phyloP scores from a whole-genome alignment of 2,113 vertebrate species.

The Dipodomys stephensi region DNA sequence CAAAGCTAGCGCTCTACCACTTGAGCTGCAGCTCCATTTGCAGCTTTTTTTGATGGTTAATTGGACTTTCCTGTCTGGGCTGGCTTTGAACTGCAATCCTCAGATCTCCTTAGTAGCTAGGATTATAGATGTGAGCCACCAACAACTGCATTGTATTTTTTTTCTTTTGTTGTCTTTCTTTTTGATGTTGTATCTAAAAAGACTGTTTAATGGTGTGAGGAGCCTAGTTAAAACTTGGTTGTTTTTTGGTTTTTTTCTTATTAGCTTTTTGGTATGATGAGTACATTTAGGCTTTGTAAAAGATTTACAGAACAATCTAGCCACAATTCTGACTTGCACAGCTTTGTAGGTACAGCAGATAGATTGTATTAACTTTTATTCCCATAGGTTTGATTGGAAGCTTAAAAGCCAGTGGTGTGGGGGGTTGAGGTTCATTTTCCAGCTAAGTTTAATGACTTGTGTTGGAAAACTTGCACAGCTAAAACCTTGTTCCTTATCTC shows the following conservation, averaged over 20 bases:
- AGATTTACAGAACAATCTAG: not conserved
- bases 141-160: not conserved
- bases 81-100: too few species aligned
- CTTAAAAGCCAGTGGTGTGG: not conserved
- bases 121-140: too few species aligned
- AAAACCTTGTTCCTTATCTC: slow-evolving; percentile 4
- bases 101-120: too few species aligned
- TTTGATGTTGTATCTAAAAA: slow-evolving; percentile 23
- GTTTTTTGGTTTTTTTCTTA: too few species aligned
- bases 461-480: not conserved
- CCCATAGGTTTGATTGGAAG: not conserved
- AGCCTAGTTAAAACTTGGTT: too few species aligned
- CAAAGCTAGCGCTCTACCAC: too few species aligned
- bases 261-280: not conserved
- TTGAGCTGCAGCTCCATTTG: too few species aligned
- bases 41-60: too few species aligned
- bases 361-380: not conserved
- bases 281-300: slow-evolving; percentile 29
- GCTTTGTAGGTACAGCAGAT: not conserved
- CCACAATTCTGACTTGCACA: not conserved
- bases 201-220: not conserved
- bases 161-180: not conserved
- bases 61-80: too few species aligned
- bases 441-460: slow-evolving; percentile 12
- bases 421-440: not conserved